Evolutionary conservation across 1,140 invertebrate species (phyloP).

Genomic region (Bombyx mandarina): DNA sequence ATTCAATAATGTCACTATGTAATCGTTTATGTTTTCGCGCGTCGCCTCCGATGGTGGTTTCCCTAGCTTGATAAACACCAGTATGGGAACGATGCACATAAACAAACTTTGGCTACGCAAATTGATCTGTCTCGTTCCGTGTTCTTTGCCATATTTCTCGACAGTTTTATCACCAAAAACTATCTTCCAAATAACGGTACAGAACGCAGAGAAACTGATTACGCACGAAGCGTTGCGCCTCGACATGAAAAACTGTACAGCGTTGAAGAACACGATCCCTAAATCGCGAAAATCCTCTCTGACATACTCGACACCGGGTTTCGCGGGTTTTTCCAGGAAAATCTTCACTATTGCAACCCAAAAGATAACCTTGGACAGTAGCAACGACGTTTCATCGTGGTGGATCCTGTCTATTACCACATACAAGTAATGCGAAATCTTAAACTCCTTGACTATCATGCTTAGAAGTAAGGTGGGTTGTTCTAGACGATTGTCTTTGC

Average conservation of each 20-base stretch:
- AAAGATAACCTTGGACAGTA: constrained; percentile 38
- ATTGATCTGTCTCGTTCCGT: constrained; percentile 19
- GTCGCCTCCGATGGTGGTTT: constrained; percentile 16
- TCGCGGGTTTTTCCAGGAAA: constrained; percentile 32
- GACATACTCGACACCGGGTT: constrained; percentile 23
- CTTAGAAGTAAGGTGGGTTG: constrained; percentile 26
- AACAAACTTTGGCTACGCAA: constrained; percentile 71
- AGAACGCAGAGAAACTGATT: constrained; percentile 42
- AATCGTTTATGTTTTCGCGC: constrained; percentile 74
- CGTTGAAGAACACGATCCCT: constrained; percentile 40
- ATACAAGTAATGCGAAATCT: constrained; percentile 27
- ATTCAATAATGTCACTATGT: constrained; percentile 75
- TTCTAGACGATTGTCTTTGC: constrained; percentile 26
- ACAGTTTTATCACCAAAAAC: constrained; percentile 29
- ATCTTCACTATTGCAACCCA: constrained; percentile 35
- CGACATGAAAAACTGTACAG: constrained; percentile 32
- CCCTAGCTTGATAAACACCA: constrained; percentile 64
- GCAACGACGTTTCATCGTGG: constrained; percentile 27
- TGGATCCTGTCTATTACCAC: constrained; percentile 35
- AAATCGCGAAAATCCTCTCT: constrained; percentile 44
- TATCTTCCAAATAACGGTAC: constrained; percentile 37
- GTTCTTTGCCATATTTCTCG: constrained; percentile 13
- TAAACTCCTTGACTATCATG: constrained; percentile 31
- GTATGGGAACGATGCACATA: constrained; percentile 74
- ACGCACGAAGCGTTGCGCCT: constrained; percentile 27